Evolutionary conservation across 2,797 vertebrate species (phyloP), one percentile per base, ranked within the genome.

Genomic region (Sarcoramphus papa): DNA sequence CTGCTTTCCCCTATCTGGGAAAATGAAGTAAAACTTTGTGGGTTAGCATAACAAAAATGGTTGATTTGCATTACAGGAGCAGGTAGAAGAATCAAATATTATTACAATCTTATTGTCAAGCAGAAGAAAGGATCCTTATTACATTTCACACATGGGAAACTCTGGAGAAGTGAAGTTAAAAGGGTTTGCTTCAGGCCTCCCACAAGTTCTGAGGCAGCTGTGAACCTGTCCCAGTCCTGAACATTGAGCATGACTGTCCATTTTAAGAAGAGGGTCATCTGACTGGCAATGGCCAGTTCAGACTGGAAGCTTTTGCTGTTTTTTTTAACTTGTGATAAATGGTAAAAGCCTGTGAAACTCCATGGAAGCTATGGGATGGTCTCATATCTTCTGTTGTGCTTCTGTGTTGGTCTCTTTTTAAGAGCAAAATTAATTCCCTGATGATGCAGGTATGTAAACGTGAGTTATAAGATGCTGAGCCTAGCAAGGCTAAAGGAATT

Each of bases 231-330:
- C 53, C 24, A 9, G 35, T 54, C 45, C 57, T 72, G 37, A 75
- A 40, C 23, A 31, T 45, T 0, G 0, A 50, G 9, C 16, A 11
- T 19, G 35, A 43, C 8, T 1, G 27, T 7, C 10, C 6, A 2
- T 73, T 80, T 79, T 41, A 62, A 89, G 45, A 73, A 56, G 30
- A 7, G 33, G 14, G 13, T 43, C 17, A 20, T 43, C 27, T 70
- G 43, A 41, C n/a, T 50, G 23, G 5, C 47, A 90, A 43, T 2
- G 10, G 30, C 16, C 65, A n/a, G 20, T 50, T 92, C 70, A 75
- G 37, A 62, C 40, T 54, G 50, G 47, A 85, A 79, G 13, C 5
- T 89, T 88, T n/a, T 50, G 27, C 25, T 89, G 0, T n/a, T 85
- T 77, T 81, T 54, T 8, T 73, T 62, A 41, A 37, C 37, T 25